Conservation (phyloP, 1,140 invertebrate genomes). For the Meloidogyne exigua region DNA sequence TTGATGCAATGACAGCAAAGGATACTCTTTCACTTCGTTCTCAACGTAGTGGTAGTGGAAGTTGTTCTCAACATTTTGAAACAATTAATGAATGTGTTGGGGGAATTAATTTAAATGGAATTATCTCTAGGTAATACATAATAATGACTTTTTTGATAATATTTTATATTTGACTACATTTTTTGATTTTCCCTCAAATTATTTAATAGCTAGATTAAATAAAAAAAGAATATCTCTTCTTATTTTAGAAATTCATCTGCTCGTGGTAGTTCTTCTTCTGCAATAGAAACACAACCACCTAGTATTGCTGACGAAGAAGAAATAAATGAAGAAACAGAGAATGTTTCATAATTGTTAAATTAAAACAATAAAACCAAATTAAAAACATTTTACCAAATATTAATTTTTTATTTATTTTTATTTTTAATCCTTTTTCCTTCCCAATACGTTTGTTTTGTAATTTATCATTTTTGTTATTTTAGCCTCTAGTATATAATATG, state of each 20-base stretch:
- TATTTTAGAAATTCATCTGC: neutral
- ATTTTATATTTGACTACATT: too few relatives aligned
- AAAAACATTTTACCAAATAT: neutral
- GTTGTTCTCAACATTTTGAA: conserved; percentile 6
- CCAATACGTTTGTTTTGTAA: too few relatives aligned
- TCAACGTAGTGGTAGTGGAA: conserved; percentile 26
- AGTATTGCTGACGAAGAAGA: neutral
- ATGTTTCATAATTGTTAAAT: neutral
- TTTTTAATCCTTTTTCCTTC: neutral
- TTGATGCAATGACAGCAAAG: conserved; percentile 22
- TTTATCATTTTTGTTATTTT: too few relatives aligned
- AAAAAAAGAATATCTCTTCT: too few relatives aligned
- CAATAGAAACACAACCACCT: neutral
- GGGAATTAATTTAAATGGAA: neutral
- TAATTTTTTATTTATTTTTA: neutral
- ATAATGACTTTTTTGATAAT: too few relatives aligned
- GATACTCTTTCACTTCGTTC: conserved; percentile 23
- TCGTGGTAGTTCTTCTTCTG: neutral
- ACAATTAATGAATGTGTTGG: neutral
- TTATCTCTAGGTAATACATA: neutral
- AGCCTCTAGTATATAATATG: too few relatives aligned
- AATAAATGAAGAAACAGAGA: neutral
- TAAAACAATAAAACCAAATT: neutral
- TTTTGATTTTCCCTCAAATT: too few relatives aligned
- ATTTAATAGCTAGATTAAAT: too few relatives aligned